phyloP scores from a whole-genome alignment of 1,140 invertebrate species.

The Diorhabda elongata region DNA sequence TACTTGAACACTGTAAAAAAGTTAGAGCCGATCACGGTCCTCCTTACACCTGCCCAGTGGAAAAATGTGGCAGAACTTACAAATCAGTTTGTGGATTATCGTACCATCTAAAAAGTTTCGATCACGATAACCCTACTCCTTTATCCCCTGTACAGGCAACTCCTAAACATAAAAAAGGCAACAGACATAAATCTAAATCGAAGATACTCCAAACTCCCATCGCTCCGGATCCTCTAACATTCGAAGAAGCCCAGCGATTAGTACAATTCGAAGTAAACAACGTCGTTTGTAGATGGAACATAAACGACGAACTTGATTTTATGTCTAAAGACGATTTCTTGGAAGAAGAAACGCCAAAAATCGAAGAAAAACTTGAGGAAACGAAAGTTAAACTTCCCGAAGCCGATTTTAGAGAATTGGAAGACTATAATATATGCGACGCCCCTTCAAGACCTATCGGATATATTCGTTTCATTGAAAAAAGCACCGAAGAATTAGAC shows the following conservation, averaged over 20 bases:
- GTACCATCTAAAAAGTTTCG: slow-evolving; percentile 79
- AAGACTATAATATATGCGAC: slow-evolving; percentile 74
- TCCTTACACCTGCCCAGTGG: slow-evolving; percentile 79
- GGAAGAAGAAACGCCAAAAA: slow-evolving; percentile 50
- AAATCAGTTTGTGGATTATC: slow-evolving; percentile 81
- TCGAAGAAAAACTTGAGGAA: slow-evolving; percentile 30
- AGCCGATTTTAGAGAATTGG: slow-evolving; percentile 74
- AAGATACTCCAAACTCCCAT: slow-evolving; percentile 46
- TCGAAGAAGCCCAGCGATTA: slow-evolving; percentile 74
- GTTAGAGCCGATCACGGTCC: slow-evolving; percentile 72
- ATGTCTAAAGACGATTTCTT: slow-evolving; percentile 60
- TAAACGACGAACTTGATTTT: slow-evolving; percentile 59
- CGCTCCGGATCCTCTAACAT: slow-evolving; percentile 62
- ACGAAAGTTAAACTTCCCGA: slow-evolving; percentile 67
- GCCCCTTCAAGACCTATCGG: slow-evolving; percentile 74
- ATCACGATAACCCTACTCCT: slow-evolving; percentile 66
- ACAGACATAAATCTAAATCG: slow-evolving; percentile 3
- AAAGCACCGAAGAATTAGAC: slow-evolving; percentile 89
- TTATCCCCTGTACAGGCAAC: slow-evolving; percentile 35
- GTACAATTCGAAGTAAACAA: slow-evolving; percentile 83
- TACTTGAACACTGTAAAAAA: slow-evolving; percentile 78
- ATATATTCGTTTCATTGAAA: slow-evolving; percentile 90
- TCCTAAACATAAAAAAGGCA: slow-evolving; percentile 54
- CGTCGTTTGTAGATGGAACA: slow-evolving; percentile 47
- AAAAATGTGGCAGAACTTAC: slow-evolving; percentile 78